Conservation (phyloP, 1,140 invertebrate species). For the Polyergus mexicanus region DNA sequence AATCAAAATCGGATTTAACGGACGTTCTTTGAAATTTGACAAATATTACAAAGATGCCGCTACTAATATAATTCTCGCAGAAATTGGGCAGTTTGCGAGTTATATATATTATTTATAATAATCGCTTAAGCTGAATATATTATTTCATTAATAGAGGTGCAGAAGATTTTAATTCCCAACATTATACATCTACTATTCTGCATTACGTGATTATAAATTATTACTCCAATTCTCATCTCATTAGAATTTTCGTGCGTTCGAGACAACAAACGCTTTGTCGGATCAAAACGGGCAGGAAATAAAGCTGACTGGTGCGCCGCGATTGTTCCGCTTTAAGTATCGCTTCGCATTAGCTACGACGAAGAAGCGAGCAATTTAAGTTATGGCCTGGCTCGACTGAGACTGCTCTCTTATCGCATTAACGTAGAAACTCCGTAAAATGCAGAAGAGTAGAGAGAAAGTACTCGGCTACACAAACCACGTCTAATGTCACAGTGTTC, state of each 20-base stretch:
- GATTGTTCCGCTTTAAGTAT: slow-evolving; percentile 73
- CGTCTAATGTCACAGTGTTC: slow-evolving; percentile 67
- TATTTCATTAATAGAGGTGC: not conserved
- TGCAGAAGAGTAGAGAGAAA: slow-evolving; percentile 60
- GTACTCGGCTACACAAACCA: slow-evolving; percentile 59
- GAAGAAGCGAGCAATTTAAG: slow-evolving; percentile 73
- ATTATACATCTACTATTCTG: not conserved
- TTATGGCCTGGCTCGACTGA: slow-evolving; percentile 68
- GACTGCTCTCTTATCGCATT: slow-evolving; percentile 74
- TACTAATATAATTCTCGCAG: not conserved
- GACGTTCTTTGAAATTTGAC: not conserved
- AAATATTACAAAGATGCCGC: not conserved
- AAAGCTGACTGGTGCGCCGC: slow-evolving; percentile 52
- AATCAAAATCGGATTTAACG: slow-evolving; percentile 46
- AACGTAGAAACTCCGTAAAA: slow-evolving; percentile 73
- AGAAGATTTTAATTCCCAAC: not conserved
- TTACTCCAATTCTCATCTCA: slow-evolving; percentile 56
- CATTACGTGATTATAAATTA: slow-evolving; percentile 49
- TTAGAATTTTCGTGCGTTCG: slow-evolving; percentile 34
- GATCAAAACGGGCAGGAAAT: slow-evolving; percentile 54
- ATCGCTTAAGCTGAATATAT: not conserved
- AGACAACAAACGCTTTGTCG: slow-evolving; percentile 58
- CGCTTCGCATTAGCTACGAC: slow-evolving; percentile 66
- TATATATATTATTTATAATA: not conserved
- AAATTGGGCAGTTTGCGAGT: not conserved